Evolutionary conservation across 2,888 invertebrate species (phyloP).

Genomic region (Elaeidobius kamerunicus): DNA sequence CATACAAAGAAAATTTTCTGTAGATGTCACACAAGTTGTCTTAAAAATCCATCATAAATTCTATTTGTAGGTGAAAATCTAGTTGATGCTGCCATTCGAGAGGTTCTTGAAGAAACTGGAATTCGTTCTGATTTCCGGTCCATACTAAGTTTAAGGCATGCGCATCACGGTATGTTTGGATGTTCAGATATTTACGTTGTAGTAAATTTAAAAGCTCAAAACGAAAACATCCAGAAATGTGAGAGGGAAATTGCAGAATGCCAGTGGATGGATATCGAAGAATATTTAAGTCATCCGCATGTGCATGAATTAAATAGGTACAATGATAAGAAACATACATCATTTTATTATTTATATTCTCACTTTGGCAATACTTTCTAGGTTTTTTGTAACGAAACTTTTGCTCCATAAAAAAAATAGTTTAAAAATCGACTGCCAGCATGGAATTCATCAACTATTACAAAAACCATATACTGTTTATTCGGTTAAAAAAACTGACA

Average conservation of each 20-base stretch:
- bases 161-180: slow-evolving; percentile 70
- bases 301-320: slow-evolving; percentile 65
- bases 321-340: too few species aligned
- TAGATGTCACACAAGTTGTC: too few species aligned
- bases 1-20: too few species aligned
- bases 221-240: slow-evolving; percentile 63
- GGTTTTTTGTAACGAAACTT: slow-evolving; percentile 63
- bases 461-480: slow-evolving; percentile 51
- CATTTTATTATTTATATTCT: background rate
- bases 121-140: slow-evolving; percentile 72
- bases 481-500: slow-evolving; percentile 37
- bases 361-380: too few species aligned
- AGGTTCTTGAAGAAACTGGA: slow-evolving; percentile 89
- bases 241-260: slow-evolving; percentile 74
- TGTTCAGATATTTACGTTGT: slow-evolving; percentile 88
- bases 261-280: slow-evolving; percentile 78
- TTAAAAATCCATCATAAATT: background rate
- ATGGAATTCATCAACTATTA: slow-evolving; percentile 51
- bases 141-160: slow-evolving; percentile 74
- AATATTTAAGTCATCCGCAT: slow-evolving; percentile 67
- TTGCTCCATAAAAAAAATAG: slow-evolving; percentile 62
- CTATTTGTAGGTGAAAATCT: slow-evolving; percentile 70
- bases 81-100: slow-evolving; percentile 75
- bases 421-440: slow-evolving; percentile 58
- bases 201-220: slow-evolving; percentile 65